These are phyloP conservation scores for Hydropsyche tenuis DNA, from an alignment of 1,140 invertebrate genomes.

Conservation along the genomic window DNA sequence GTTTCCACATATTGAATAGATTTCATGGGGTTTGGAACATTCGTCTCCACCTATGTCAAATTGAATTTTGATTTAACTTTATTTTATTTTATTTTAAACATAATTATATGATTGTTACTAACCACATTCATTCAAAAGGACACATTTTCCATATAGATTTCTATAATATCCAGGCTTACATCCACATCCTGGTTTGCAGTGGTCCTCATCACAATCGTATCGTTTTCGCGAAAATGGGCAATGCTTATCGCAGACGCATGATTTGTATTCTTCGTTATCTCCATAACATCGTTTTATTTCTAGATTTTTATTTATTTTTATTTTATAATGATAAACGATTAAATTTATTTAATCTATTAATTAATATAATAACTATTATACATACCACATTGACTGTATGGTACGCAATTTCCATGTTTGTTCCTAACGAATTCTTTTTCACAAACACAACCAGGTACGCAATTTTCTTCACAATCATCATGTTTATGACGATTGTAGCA, in stretches of 20 bases:
- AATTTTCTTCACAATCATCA: neutral
- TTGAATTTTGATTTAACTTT: neutral
- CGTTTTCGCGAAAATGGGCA: neutral
- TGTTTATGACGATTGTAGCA: neutral
- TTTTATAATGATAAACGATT: too few relatives aligned
- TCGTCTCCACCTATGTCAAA: neutral
- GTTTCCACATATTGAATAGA: neutral
- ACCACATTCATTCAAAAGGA: slow-evolving; percentile 32
- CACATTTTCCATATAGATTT: slow-evolving; percentile 30
- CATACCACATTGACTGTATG: neutral
- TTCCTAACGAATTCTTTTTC: slow-evolving; percentile 34
- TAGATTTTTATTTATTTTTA: neutral
- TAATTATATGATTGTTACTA: too few relatives aligned
- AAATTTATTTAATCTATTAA: neutral
- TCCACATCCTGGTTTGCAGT: slow-evolving; percentile 30
- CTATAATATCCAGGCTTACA: slow-evolving; percentile 42
- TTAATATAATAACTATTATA: neutral
- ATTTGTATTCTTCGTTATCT: neutral
- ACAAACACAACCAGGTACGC: slow-evolving; percentile 36
- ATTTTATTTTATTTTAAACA: too few relatives aligned
- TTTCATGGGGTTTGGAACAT: neutral
- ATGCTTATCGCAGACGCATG: neutral
- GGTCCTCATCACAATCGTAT: neutral
- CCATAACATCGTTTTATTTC: too few relatives aligned
- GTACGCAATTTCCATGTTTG: slow-evolving; percentile 25